These are phyloP conservation scores for Parauchenoglanis ngamensis DNA, from an alignment of 2,797 vertebrate genomes.

Conservation along the genomic window DNA sequence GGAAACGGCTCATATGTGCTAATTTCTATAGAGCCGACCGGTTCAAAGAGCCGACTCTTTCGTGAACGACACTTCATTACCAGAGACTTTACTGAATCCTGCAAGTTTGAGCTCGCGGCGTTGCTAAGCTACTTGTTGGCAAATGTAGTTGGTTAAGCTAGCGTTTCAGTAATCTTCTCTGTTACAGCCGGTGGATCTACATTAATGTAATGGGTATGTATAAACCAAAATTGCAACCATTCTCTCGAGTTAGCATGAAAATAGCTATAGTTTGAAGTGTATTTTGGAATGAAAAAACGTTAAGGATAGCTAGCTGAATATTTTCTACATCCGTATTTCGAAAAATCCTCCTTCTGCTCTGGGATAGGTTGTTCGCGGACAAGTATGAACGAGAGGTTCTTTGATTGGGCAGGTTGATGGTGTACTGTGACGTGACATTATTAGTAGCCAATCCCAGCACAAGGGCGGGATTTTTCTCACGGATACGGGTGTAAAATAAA, in stretches of 20 bases:
- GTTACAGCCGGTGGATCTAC: neutral
- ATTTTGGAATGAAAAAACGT: neutral
- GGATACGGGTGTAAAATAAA: neutral
- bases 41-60: neutral
- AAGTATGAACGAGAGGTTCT: neutral
- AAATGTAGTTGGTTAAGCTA: conserved; percentile 18
- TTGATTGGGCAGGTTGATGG: neutral
- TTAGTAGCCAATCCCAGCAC: neutral
- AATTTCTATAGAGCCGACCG: neutral
- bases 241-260: neutral
- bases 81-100: neutral
- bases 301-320: neutral
- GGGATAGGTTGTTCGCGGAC: neutral
- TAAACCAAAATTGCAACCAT: neutral
- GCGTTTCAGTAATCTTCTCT: neutral
- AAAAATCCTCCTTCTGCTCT: neutral
- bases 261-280: neutral
- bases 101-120: neutral
- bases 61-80: neutral
- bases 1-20: neutral
- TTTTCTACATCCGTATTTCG: neutral
- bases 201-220: conserved; percentile 33
- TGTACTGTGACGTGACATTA: neutral
- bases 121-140: conserved; percentile 32
- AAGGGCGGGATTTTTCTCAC: neutral